Conservation (phyloP, 2,888 invertebrate species). For the Trissoscelio sp. region DNA sequence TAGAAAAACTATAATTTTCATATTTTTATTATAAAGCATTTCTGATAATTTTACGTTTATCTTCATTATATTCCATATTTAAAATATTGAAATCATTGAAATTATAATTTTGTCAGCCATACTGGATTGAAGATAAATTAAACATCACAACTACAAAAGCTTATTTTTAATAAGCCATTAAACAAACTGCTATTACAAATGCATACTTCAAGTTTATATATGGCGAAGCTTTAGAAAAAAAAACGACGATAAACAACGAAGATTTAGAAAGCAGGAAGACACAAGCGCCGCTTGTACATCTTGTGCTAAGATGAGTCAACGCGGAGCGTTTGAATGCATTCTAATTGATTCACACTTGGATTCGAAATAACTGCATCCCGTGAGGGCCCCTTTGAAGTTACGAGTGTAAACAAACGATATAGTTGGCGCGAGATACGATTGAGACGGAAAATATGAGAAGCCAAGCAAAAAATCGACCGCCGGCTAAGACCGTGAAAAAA, state of each 20-base stretch:
- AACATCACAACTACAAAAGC: neutral
- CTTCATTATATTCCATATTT: too few relatives aligned
- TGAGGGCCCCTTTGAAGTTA: constrained; percentile 76
- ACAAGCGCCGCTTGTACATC: constrained; percentile 45
- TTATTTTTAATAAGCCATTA: neutral
- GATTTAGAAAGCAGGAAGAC: constrained; percentile 56
- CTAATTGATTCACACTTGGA: constrained; percentile 60
- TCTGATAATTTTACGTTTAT: too few relatives aligned
- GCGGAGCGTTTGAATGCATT: constrained; percentile 40
- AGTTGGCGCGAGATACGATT: constrained; percentile 68
- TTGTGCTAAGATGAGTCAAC: constrained; percentile 34
- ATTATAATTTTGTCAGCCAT: too few relatives aligned
- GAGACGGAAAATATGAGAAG: constrained; percentile 44
- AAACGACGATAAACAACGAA: constrained; percentile 26
- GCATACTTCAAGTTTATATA: too few relatives aligned
- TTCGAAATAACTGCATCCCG: constrained; percentile 63
- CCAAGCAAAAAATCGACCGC: constrained; percentile 37
- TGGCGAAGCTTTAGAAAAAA: constrained; percentile 18
- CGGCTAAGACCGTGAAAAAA: constrained; percentile 38
- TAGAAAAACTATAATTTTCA: too few relatives aligned
- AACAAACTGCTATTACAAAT: neutral
- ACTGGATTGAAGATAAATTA: too few relatives aligned
- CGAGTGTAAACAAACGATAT: constrained; percentile 81
- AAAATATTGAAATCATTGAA: too few relatives aligned
- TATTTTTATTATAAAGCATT: too few relatives aligned